Evolutionary conservation across 35 echinoderm and acorn worm genomes (phyloP), one percentile per base, ranked within the genome.

Genomic region (Lytechinus pictus): DNA sequence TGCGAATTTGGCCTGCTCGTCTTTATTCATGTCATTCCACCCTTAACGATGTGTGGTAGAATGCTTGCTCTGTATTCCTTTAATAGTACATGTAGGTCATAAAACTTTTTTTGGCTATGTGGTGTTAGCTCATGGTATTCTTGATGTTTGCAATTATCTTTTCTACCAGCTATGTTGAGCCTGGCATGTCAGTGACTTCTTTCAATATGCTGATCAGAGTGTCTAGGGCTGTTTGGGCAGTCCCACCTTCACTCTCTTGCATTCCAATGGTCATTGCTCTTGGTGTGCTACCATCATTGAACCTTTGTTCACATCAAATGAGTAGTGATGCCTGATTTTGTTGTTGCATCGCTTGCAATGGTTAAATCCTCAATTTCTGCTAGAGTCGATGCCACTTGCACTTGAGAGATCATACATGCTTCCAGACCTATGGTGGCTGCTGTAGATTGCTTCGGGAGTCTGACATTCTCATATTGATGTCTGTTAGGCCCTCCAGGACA

Each of bases 111-210:
- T 96, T 86, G 28, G 96, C 94, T 21, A 94, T 29, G 9, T 95
- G 94, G 28, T 86, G 94, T 87, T 97, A 94, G 92, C 94, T 95
- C 96, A 97, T 97, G 4, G 89, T 95, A 54, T 97, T 97, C 52
- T 97, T 97, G 19, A 97, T 92, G 60, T 55, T 93, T 24, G 86
- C 16, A 0, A 97, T 54, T 29, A 97, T 93, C 24, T 92, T 95
- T 72, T 86, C 94, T 28, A 94, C 96, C 27, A 54, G 57, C 12
- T 61, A 21, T 19, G 61, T 56, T 52, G 44, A 89, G 3, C 87
- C 87, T 10, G 87, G 87, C 33, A 61, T 53, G 24, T 54, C 21
- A 9, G 54, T 94, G 8, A 87, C 54, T 54, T 89, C 87, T 9
- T 89, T 7, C 9, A 89, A 21, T 89, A 89, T 89, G 87, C 87